A percentile compares a stretch with the other conserved stretches of the same genome.
Evolutionary conservation across 2,797 vertebrate genomes (phyloP).

Genomic region (Peromyscus melanophrys): DNA sequence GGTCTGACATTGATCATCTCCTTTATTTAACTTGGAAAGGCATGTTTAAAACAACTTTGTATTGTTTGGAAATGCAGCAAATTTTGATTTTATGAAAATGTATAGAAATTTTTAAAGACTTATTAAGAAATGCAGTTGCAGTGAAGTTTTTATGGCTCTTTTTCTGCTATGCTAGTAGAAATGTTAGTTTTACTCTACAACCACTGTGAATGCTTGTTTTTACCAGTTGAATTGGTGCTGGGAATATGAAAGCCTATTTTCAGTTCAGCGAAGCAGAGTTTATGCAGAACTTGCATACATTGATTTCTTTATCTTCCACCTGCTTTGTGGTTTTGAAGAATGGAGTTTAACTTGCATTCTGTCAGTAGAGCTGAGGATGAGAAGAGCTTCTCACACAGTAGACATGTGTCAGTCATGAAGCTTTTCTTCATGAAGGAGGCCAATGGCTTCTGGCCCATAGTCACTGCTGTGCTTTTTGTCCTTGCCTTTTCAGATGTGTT

Average conservation of each 20-base stretch:
- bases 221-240: constrained; percentile 36
- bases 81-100: constrained; percentile 67
- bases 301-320: constrained; percentile 32
- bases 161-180: not conserved
- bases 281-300: constrained; percentile 60
- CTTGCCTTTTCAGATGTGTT: constrained; percentile 16
- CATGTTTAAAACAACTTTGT: constrained; percentile 62
- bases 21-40: constrained; percentile 68
- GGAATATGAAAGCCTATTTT: constrained; percentile 57
- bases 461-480: not conserved
- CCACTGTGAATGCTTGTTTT: constrained; percentile 9
- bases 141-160: constrained; percentile 51
- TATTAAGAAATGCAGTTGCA: not conserved
- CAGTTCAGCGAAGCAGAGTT: constrained; percentile 27
- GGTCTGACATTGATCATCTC: constrained; percentile 25
- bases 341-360: constrained; percentile 55
- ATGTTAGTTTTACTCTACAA: constrained; percentile 43
- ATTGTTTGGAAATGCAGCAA: constrained; percentile 57
- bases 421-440: constrained; percentile 25
- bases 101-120: constrained; percentile 59
- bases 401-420: not conserved
- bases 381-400: not conserved
- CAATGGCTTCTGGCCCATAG: not conserved
- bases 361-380: constrained; percentile 35
- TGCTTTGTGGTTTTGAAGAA: constrained; percentile 53